Evolutionary conservation across 2,888 invertebrate species (phyloP), one percentile per base, ranked within the genome.

Genomic region (Sacculina carcini): DNA sequence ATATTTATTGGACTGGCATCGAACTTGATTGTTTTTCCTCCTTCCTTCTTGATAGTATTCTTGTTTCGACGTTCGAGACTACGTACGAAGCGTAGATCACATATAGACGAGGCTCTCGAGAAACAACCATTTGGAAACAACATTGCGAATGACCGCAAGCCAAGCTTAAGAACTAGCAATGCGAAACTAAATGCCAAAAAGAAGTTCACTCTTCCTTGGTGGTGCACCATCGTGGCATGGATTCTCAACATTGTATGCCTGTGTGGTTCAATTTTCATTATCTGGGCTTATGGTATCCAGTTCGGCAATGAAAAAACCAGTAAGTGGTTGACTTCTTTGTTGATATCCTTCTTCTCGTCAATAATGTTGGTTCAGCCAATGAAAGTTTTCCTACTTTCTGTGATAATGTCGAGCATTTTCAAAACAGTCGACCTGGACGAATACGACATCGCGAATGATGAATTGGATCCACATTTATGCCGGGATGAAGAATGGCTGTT

Each of bases 261-360:
- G 3, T 54, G 61, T 3, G 61, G 61, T 0, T 63, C 65, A 0
- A 61, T 62, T 2, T 62, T 66, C 51, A 65, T 69, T 58, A 65
- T 67, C 64, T 10, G 56, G 44, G 49, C 55, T 36, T 58, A 58
- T 28, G 69, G 67, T 3, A 63, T 70, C 47, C 59, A 58, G 58
- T 70, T 69, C 58, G 66, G 66, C 5, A 66, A 69, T 53, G 60
- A 61, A 2, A 68, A 66, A 54, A 63, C 65, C 42, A 62, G 62
- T 51, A 66, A 69, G 55, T 70, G 70, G 70, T 61, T 70, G n/a
- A 62, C 67, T 1, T 66, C 69, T 5, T 62, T 70, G 61, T 50
- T 69, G 42, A 58, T 69, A 3, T 65, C 68, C 3, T 67, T 69
- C 60, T 62, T 69, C 52, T 61, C 64, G 6, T 67, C 67, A 1